Conservation (phyloP, 2,113 vertebrate species). For the Engystomops pustulosus region DNA sequence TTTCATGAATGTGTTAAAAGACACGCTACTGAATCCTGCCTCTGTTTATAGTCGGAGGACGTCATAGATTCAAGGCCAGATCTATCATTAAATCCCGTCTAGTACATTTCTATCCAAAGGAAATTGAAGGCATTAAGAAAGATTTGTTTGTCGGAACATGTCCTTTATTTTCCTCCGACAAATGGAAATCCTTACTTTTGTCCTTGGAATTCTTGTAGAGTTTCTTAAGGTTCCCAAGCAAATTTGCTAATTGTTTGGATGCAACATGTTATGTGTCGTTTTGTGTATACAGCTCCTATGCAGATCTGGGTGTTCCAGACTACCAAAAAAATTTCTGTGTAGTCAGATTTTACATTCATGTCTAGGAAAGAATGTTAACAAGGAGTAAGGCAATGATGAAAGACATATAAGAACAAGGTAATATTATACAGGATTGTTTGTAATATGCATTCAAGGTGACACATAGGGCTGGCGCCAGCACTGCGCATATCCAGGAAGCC, state of each 20-base stretch:
- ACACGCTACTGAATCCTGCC: conserved; percentile 18
- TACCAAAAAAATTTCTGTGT: neutral
- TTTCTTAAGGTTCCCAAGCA: neutral
- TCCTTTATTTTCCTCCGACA: neutral
- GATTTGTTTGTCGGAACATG: conserved; percentile 14
- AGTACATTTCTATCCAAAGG: conserved; percentile 23
- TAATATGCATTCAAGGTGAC: too few relatives aligned
- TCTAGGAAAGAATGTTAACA: too few relatives aligned
- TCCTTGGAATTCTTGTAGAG: neutral
- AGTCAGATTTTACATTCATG: neutral
- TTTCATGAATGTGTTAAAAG: conserved; percentile 46
- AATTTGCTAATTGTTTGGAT: neutral
- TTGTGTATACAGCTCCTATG: neutral
- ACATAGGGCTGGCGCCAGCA: too few relatives aligned
- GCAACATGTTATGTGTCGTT: neutral
- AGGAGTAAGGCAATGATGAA: too few relatives aligned
- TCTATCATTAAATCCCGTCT: conserved; percentile 37
- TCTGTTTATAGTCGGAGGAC: conserved; percentile 35
- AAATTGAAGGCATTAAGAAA: conserved; percentile 32
- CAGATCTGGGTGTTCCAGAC: neutral
- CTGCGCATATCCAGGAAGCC: too few relatives aligned
- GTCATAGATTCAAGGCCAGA: conserved; percentile 1
- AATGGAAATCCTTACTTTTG: conserved; percentile 12
- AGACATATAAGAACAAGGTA: too few relatives aligned
- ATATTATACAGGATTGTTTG: too few relatives aligned